Conservation (phyloP, 2,113 vertebrate species). For the Periophthalmodon schlosseri region DNA sequence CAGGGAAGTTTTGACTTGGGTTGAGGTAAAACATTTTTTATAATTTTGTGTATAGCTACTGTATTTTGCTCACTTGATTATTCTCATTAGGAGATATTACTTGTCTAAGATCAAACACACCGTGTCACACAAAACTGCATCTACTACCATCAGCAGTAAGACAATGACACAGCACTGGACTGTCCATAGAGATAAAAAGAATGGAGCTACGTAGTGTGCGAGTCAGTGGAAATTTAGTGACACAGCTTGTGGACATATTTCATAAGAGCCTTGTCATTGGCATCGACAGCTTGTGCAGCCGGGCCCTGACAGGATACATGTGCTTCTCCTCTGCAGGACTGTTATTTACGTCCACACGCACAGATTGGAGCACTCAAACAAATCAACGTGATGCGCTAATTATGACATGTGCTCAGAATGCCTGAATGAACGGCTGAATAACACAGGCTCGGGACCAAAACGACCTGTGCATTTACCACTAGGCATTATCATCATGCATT, state of each 20-base stretch:
- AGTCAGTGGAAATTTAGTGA: conserved; percentile 49
- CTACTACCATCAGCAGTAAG: background rate
- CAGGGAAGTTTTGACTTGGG: background rate
- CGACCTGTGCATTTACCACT: background rate
- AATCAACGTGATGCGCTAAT: conserved; percentile 37
- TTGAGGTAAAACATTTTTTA: no score
- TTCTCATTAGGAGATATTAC: background rate
- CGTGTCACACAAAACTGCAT: background rate
- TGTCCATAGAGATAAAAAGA: conserved; percentile 25
- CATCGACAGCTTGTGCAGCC: conserved; percentile 31
- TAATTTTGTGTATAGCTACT: background rate
- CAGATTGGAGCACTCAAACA: conserved; percentile 48
- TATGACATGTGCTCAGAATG: conserved; percentile 25
- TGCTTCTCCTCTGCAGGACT: conserved; percentile 19
- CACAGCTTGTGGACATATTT: conserved; percentile 37
- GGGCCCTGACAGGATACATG: conserved; percentile 43
- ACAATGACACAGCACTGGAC: conserved; percentile 6
- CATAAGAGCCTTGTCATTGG: conserved; percentile 46
- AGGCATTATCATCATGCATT: background rate
- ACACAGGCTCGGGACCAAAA: background rate
- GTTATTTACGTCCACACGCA: conserved; percentile 18
- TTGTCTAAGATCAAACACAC: background rate
- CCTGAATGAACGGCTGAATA: conserved; percentile 2
- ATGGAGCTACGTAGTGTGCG: conserved; percentile 30
- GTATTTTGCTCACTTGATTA: background rate